Base-by-base conservation (phyloP, 2,113 vertebrate species). In the Galemys pyrenaicus region DNA sequence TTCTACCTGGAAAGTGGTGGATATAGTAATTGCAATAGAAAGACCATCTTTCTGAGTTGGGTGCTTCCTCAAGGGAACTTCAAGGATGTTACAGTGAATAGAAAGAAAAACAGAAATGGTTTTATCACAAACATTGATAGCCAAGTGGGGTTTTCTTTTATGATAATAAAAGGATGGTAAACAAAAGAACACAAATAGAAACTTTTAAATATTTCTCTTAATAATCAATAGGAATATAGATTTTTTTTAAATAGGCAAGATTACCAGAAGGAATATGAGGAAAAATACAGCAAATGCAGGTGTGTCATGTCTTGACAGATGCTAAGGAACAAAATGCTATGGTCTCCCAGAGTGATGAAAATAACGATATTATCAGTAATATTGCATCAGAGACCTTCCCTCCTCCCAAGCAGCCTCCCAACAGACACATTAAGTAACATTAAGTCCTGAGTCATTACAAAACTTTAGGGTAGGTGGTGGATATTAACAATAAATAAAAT, bases 361-460 rank as follows among this genome's bases (percentile, higher is more conserved):
- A 82, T 81, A 70, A 88, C 26, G 37, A 39, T n/a, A 86, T 80
- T 67, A 87, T 79, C 37, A 75, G 44, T 49, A 35, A 9, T 35
- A 94, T 78, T 87, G 10, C 58, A 56, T 2, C 62, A 70, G 16
- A 67, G 58, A 75, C 39, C 75, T 90, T 86, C 28, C 51, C 17
- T 87, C 64, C 74, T 65, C n/a, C 67, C 32, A 92, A 65, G 37
- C 20, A 74, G 71, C 22, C 60, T 65, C 28, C 28, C 49, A 60
- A 56, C 32, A 73, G 39, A 93, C 70, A 86, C 75, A 84, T 71
- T 75, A 88, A 95, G 58, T 83, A 41, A 78, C 35, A 78, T 54
- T 85, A 85, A 90, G 70, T 71, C 56, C 70, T 67, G 92, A 91
- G 75, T 96, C 89, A 96, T 95, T 96, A 87, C 51, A 73, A 94